Conservation (phyloP, 2,888 invertebrate genomes). For the Luperina nickerlii region DNA sequence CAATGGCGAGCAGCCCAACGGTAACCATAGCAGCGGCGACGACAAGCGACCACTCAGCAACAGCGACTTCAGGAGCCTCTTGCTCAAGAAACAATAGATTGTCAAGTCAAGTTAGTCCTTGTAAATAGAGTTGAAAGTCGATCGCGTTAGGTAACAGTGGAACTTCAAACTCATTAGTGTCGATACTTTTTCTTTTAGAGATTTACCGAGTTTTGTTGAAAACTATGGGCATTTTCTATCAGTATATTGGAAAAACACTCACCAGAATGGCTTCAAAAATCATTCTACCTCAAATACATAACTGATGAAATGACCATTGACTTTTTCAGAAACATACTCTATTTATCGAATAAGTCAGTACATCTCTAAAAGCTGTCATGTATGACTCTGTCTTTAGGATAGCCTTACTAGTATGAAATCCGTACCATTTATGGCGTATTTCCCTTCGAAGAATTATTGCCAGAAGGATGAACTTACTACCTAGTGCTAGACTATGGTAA, state of each 20-base stretch:
- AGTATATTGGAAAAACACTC: not conserved
- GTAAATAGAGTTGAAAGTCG: conserved; percentile 50
- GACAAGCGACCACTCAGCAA: conserved; percentile 84
- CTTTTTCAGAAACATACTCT: not conserved
- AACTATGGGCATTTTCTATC: conserved; percentile 12
- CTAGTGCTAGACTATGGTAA: conserved; percentile 10
- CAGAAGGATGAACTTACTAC: conserved; percentile 21
- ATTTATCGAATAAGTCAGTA: conserved; percentile 23
- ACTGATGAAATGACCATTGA: not conserved
- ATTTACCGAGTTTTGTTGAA: conserved; percentile 24
- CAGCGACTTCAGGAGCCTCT: conserved; percentile 89
- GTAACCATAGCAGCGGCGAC: conserved; percentile 65
- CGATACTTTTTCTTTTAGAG: conserved; percentile 41
- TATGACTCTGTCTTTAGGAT: conserved; percentile 23
- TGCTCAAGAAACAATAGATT: conserved; percentile 79
- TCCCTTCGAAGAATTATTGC: not conserved
- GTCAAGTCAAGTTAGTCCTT: conserved; percentile 39
- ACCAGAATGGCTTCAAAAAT: not conserved
- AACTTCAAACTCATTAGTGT: conserved; percentile 26
- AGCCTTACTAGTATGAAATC: conserved; percentile 25
- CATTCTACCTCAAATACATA: not conserved
- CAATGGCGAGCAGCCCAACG: conserved; percentile 63
- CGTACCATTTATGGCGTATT: conserved; percentile 24
- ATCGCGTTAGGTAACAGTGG: conserved; percentile 28
- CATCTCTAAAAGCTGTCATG: conserved; percentile 30